phyloP scores from a whole-genome alignment of 2,888 invertebrate species.

The Didymodactylos carnosus region DNA sequence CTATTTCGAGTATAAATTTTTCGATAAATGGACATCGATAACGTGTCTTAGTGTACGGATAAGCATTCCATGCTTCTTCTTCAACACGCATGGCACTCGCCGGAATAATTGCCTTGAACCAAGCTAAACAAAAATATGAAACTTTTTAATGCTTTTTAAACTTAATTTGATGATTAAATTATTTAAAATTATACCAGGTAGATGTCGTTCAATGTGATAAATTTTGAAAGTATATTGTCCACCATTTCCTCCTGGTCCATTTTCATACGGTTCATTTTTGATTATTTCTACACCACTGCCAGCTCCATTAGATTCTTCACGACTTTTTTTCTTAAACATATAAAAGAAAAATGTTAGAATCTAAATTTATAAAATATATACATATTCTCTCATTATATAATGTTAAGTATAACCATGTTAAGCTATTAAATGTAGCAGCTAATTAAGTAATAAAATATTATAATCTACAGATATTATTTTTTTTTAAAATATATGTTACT shows the following conservation, averaged over 20 bases:
- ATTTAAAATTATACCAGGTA: conserved; percentile 55
- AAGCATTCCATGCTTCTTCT: conserved; percentile 98
- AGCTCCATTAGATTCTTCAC: conserved; percentile 84
- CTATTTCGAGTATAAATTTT: conserved; percentile 88
- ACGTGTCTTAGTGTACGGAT: conserved; percentile 91
- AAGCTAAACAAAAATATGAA: no score
- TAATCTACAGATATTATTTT: no score
- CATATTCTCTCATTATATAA: no score
- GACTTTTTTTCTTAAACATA: conserved; percentile 65
- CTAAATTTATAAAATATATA: no score
- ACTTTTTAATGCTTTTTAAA: background rate
- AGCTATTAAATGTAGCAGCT: no score
- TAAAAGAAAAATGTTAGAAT: no score
- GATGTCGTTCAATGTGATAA: conserved; percentile 89
- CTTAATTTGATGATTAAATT: conserved; percentile 4
- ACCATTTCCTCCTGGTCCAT: conserved; percentile 80
- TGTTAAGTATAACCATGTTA: no score
- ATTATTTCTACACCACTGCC: conserved; percentile 96
- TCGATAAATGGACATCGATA: conserved; percentile 96
- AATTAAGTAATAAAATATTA: no score
- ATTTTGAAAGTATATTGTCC: conserved; percentile 94
- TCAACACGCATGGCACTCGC: conserved; percentile 76
- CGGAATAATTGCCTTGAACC: conserved; percentile 42
- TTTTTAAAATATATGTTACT: no score
- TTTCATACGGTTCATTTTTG: conserved; percentile 80